These are phyloP conservation scores for Cottoperca gobio DNA, from an alignment of 2,797 vertebrate genomes.

Conservation along the genomic window DNA sequence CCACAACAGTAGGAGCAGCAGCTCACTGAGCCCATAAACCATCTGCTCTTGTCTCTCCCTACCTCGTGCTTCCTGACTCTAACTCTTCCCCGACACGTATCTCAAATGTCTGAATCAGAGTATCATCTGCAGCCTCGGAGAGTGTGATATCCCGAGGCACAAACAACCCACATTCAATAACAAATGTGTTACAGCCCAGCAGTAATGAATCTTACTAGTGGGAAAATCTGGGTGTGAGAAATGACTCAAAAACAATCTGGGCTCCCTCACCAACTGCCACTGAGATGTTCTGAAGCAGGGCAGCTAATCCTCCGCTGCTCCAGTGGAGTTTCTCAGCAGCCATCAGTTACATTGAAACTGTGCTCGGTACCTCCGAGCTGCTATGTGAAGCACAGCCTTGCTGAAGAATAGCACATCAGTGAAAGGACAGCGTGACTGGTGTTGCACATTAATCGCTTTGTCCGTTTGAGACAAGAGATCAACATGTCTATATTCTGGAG, in stretches of 20 bases:
- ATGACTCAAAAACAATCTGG: constrained; percentile 32
- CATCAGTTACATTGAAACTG: constrained; percentile 38
- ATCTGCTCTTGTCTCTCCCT: constrained; percentile 6
- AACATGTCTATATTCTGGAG: not conserved
- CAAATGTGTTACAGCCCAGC: constrained; percentile 29
- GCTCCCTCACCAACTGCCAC: constrained; percentile 22
- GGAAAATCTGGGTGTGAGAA: constrained; percentile 37
- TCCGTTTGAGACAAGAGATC: constrained; percentile 21
- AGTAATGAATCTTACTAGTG: constrained; percentile 33
- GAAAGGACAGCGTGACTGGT: constrained; percentile 32
- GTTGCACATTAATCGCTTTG: constrained; percentile 32
- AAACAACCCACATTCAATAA: constrained; percentile 13
- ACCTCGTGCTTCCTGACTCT: constrained; percentile 15
- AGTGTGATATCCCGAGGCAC: constrained; percentile 12
- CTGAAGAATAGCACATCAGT: constrained; percentile 25
- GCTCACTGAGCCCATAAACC: constrained; percentile 16
- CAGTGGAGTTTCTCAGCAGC: constrained; percentile 45
- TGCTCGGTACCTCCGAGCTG: not conserved
- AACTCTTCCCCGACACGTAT: not conserved
- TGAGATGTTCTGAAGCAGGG: constrained; percentile 34
- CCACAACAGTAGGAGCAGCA: constrained; percentile 29
- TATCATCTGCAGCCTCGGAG: constrained; percentile 32
- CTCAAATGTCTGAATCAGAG: not conserved
- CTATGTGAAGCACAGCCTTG: constrained; percentile 14
- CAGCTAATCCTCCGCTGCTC: constrained; percentile 32